These are phyloP conservation scores for Entosphenus tridentatus DNA, from an alignment of 2,113 vertebrate species.

Conservation along the genomic window DNA sequence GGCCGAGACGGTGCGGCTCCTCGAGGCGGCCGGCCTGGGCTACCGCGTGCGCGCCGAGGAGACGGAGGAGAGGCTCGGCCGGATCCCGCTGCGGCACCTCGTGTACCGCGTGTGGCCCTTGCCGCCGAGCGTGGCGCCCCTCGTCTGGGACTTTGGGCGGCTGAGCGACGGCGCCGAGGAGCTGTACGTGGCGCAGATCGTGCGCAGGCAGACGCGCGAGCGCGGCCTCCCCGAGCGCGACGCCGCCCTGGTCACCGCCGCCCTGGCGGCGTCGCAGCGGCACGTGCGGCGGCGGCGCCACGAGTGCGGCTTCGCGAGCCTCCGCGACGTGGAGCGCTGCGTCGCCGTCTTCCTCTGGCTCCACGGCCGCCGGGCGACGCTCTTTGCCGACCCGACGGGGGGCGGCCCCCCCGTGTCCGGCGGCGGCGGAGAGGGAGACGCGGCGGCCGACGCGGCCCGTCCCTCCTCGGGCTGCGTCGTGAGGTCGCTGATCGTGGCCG, in stretches of 20 bases:
- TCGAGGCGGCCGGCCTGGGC: conserved; percentile 33
- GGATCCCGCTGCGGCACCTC: conserved; percentile 30
- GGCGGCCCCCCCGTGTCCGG: no score
- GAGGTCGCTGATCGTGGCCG: conserved; percentile 24
- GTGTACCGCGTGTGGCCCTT: conserved; percentile 35
- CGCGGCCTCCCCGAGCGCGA: conserved; percentile 14
- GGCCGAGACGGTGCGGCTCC: conserved; percentile 22
- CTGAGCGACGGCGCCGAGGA: conserved; percentile 26
- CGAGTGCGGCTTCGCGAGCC: conserved; percentile 38
- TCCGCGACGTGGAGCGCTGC: conserved; percentile 34
- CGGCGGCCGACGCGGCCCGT: not conserved
- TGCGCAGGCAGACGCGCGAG: conserved; percentile 18
- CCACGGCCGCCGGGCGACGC: conserved; percentile 16
- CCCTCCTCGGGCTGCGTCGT: conserved; percentile 12
- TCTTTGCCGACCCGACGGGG: conserved; percentile 12
- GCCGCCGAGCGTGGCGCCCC: conserved; percentile 32
- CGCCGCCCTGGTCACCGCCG: conserved; percentile 16
- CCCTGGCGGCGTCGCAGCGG: conserved; percentile 26
- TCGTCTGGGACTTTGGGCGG: conserved; percentile 43
- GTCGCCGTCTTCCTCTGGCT: conserved; percentile 31
- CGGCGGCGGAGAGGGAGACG: no score
- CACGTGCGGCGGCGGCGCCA: conserved; percentile 23
- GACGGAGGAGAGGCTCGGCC: conserved; percentile 29
- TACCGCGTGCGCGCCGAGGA: conserved; percentile 29
- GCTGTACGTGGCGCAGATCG: conserved; percentile 31